A percentile compares a stretch with the other conserved stretches of the same genome.
Evolutionary conservation across 2,113 vertebrate genomes (phyloP).

Genomic region (Gymnobelideus leadbeateri): DNA sequence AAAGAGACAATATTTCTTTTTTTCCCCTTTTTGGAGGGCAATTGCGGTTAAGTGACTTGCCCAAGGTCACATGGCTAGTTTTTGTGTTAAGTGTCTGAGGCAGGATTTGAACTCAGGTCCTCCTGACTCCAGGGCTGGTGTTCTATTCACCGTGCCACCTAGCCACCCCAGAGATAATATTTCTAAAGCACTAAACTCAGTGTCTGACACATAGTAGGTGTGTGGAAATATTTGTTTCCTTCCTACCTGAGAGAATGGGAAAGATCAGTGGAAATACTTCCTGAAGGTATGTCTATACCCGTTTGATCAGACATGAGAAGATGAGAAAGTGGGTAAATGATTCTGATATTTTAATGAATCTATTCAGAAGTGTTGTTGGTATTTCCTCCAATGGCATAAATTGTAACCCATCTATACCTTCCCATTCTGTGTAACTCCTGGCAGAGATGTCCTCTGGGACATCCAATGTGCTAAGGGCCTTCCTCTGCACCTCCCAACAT

Average conservation of each 20-base stretch:
- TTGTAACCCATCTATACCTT: not conserved
- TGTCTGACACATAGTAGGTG: not conserved
- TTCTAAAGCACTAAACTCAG: not conserved
- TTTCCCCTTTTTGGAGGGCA: not conserved
- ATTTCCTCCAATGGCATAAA: not conserved
- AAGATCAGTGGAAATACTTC: not conserved
- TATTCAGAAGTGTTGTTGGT: not conserved
- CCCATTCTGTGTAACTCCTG: not conserved
- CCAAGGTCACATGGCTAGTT: no score
- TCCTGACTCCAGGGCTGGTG: no score
- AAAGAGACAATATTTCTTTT: not conserved
- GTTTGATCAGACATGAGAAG: not conserved
- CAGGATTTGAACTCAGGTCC: no score
- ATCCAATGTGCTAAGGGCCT: not conserved
- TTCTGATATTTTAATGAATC: not conserved
- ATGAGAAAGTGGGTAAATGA: not conserved
- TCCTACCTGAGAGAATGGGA: not conserved
- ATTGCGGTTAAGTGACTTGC: no score
- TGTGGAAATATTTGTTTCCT: not conserved
- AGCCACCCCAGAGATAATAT: not conserved
- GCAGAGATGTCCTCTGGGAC: not conserved
- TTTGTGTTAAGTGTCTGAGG: no score
- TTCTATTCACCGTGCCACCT: no score
- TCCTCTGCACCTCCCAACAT: not conserved
- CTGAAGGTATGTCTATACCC: not conserved